A percentile compares a stretch with the other conserved stretches of the same genome.
These are phyloP conservation scores for Muricea muricata DNA, from an alignment of 92 coral and sea anemone genomes.

Conservation along the genomic window DNA sequence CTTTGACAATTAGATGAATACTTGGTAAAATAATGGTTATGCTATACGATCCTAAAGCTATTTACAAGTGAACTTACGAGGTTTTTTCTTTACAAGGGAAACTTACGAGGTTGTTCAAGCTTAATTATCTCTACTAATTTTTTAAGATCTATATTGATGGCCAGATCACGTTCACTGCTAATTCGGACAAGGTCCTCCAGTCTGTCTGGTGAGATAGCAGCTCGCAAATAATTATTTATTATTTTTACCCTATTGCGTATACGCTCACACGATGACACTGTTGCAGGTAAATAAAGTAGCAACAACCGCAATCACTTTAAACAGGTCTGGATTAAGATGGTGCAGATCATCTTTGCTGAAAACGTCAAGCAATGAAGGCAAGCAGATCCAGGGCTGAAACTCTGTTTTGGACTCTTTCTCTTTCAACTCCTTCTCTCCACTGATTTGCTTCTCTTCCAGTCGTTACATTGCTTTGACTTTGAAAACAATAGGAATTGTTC, in stretches of 20 bases:
- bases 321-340: conserved; percentile 4
- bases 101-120: neutral
- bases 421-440: neutral
- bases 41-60: too few species aligned
- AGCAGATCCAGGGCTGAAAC: conserved; percentile 9
- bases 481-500: conserved; percentile 2
- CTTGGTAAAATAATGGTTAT: too few species aligned
- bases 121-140: neutral
- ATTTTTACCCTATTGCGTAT: conserved; percentile 2
- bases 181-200: neutral
- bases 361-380: conserved; percentile 18
- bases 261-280: conserved; percentile 15
- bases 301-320: neutral
- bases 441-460: too few species aligned
- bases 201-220: neutral
- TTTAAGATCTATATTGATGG: neutral
- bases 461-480: too few species aligned
- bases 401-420: neutral
- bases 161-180: neutral
- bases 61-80: too few species aligned
- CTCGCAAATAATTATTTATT: conserved; percentile 23
- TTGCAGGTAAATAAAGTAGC: conserved; percentile 16
- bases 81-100: neutral
- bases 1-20: too few species aligned
- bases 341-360: conserved; percentile 30